These are phyloP conservation scores for Oasisia sp. DNA, from an alignment of 2,888 invertebrate genomes.

Conservation along the genomic window DNA sequence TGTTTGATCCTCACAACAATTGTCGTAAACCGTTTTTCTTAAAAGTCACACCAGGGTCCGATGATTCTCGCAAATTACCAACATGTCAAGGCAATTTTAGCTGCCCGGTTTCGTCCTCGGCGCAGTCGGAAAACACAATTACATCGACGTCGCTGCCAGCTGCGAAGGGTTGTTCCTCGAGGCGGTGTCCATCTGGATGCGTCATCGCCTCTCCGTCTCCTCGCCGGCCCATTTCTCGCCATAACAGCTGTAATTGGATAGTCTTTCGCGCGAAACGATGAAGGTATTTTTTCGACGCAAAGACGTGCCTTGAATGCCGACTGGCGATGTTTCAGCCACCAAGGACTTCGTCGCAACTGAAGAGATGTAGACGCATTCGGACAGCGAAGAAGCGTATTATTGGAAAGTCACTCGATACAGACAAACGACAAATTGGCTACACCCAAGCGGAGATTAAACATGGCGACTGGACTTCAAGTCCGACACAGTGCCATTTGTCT, in stretches of 20 bases:
- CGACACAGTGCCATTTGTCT: background rate
- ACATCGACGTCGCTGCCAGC: too few species aligned
- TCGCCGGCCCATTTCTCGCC: background rate
- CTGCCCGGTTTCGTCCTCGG: background rate
- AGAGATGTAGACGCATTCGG: background rate
- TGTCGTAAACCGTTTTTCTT: background rate
- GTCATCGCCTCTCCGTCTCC: background rate
- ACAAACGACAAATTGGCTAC: background rate
- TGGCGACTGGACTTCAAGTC: background rate
- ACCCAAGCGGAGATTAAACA: background rate
- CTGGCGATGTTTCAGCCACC: background rate
- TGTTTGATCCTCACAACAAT: background rate
- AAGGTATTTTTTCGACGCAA: background rate
- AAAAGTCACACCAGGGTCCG: background rate
- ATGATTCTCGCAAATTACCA: background rate
- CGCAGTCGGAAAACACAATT: background rate
- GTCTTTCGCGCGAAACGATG: conserved; percentile 3
- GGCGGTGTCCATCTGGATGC: background rate
- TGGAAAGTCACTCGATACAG: background rate
- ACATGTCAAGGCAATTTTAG: background rate
- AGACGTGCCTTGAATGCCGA: background rate
- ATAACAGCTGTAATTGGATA: background rate
- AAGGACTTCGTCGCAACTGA: background rate
- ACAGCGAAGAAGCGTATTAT: background rate
- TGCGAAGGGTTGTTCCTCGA: too few species aligned